These are phyloP conservation scores for Catagonus wagneri DNA, from an alignment of 2,113 vertebrate genomes.

Conservation along the genomic window DNA sequence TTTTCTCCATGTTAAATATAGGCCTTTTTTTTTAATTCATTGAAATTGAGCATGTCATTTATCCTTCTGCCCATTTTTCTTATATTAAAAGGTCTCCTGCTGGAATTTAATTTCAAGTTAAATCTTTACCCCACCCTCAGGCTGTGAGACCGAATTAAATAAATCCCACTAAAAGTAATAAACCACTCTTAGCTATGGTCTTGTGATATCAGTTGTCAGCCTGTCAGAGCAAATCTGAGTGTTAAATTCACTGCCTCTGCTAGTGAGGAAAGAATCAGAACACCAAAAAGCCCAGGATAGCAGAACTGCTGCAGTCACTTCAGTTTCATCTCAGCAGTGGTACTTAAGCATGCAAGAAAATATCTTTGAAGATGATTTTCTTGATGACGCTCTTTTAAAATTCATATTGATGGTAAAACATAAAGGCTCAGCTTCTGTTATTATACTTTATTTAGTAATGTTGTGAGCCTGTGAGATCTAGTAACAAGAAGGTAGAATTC, in stretches of 20 bases:
- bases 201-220: constrained; percentile 83
- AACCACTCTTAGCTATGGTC: constrained; percentile 81
- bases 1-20: constrained; percentile 77
- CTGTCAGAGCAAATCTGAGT: constrained; percentile 83
- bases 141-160: constrained; percentile 85
- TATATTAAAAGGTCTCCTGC: constrained; percentile 83
- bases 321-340: constrained; percentile 38
- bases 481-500: background rate
- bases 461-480: background rate
- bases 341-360: constrained; percentile 64
- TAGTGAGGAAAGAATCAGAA: constrained; percentile 72
- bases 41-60: constrained; percentile 82
- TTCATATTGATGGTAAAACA: constrained; percentile 70
- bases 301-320: constrained; percentile 25
- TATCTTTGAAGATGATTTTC: constrained; percentile 67
- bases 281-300: constrained; percentile 58
- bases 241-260: constrained; percentile 75
- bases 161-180: constrained; percentile 87
- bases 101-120: constrained; percentile 87
- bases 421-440: constrained; percentile 37
- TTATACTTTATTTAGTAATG: constrained; percentile 58
- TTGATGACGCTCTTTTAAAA: constrained; percentile 55
- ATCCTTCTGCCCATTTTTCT: constrained; percentile 81
- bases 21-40: constrained; percentile 22
- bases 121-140: constrained; percentile 81